These are phyloP conservation scores for Elephas maximus DNA, from an alignment of 2,113 vertebrate genomes.

Conservation along the genomic window DNA sequence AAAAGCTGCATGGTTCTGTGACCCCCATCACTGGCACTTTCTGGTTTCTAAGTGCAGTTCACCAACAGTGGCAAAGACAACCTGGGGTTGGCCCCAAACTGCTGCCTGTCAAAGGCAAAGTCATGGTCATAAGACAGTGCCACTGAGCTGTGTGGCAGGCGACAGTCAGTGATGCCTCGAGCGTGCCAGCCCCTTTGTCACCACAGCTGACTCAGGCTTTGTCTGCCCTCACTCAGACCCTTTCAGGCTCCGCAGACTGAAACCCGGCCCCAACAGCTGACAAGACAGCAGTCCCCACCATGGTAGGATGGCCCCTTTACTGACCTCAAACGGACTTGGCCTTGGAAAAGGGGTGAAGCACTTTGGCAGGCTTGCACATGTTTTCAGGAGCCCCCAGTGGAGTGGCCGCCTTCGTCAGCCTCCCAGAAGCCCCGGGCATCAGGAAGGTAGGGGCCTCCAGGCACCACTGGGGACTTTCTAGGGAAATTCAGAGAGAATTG, in stretches of 20 bases:
- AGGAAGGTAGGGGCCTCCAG: not conserved
- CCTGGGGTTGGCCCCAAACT: constrained; percentile 58
- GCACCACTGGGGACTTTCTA: no score
- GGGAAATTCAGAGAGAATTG: not conserved
- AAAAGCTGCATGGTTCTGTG: constrained; percentile 66
- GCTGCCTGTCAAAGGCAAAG: constrained; percentile 3
- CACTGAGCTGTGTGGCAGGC: not conserved
- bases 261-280: not conserved
- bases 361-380: not conserved
- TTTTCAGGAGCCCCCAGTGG: not conserved
- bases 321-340: not conserved
- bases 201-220: constrained; percentile 43
- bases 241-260: not conserved
- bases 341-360: not conserved
- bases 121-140: not conserved
- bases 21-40: not conserved
- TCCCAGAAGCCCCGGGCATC: not conserved
- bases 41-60: constrained; percentile 66
- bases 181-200: not conserved
- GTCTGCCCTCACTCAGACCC: constrained; percentile 11
- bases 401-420: not conserved
- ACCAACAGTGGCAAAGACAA: constrained; percentile 69
- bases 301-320: not conserved
- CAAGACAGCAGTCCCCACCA: not conserved
- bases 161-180: not conserved